Conservation (phyloP, 2,888 invertebrate genomes). For the Mamestra brassicae region DNA sequence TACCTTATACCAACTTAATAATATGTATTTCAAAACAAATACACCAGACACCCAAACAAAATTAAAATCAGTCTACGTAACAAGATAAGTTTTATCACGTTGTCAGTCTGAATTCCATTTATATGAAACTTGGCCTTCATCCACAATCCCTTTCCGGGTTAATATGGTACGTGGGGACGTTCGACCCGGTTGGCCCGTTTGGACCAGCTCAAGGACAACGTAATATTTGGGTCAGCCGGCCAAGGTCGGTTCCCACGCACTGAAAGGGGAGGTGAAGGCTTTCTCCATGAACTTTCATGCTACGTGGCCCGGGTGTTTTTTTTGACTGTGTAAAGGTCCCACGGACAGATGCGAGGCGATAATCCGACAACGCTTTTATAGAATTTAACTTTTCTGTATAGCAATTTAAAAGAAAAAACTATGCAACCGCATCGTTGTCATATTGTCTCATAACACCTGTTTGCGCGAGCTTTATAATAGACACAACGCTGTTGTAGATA, state of each 20-base stretch:
- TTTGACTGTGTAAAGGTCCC: neutral
- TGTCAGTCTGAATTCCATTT: conserved; percentile 29
- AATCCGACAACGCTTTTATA: neutral
- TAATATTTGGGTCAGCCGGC: conserved; percentile 58
- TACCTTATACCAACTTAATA: neutral
- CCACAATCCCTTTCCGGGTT: conserved; percentile 43
- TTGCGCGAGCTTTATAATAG: no score
- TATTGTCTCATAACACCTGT: neutral
- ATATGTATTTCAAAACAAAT: conserved; percentile 1
- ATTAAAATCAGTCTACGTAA: conserved; percentile 1
- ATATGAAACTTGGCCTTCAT: conserved; percentile 37
- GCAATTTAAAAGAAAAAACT: no score
- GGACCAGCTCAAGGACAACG: conserved; percentile 37
- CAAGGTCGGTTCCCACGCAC: conserved; percentile 48
- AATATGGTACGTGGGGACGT: conserved; percentile 25
- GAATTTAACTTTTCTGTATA: no score
- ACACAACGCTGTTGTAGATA: no score
- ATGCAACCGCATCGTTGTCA: neutral
- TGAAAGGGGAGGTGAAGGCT: conserved; percentile 10
- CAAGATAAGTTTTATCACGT: conserved; percentile 37
- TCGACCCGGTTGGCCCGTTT: conserved; percentile 15
- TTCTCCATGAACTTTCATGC: conserved; percentile 4
- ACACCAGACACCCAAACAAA: conserved; percentile 29
- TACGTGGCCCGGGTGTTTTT: neutral
- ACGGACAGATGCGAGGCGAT: no score